phyloP scores from a whole-genome alignment of 2,888 invertebrate species.

The Aporophyla lueneburgensis region DNA sequence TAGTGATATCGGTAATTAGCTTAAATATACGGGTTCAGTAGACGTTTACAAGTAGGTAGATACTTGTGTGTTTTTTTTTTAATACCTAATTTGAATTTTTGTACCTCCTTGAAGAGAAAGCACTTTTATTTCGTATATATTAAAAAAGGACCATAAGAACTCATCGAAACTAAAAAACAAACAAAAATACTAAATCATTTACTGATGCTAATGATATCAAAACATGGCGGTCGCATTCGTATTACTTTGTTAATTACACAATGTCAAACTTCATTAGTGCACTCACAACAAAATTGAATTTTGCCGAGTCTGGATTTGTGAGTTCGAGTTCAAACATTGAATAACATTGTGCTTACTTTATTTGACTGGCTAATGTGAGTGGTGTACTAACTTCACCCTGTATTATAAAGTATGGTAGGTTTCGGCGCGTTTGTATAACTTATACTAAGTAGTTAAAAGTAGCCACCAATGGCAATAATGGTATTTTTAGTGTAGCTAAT shows the following conservation, averaged over 20 bases:
- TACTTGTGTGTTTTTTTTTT: background rate
- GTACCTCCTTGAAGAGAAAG: background rate
- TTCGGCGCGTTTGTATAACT: background rate
- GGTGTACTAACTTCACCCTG: background rate
- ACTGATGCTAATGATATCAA: conserved; percentile 65
- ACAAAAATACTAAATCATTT: conserved; percentile 25
- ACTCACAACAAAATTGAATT: conserved; percentile 53
- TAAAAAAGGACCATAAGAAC: background rate
- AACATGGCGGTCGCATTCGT: conserved; percentile 54
- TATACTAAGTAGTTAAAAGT: background rate
- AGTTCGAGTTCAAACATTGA: conserved; percentile 51
- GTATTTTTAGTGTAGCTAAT: no score
- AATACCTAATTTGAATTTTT: background rate
- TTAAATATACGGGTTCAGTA: no score
- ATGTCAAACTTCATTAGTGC: conserved; percentile 62
- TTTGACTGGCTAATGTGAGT: conserved; percentile 39
- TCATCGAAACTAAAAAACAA: conserved; percentile 24
- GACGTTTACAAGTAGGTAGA: no score
- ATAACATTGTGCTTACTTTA: conserved; percentile 39
- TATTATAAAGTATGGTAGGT: background rate
- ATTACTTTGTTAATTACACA: conserved; percentile 57
- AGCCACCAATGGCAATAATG: background rate
- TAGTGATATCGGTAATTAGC: background rate
- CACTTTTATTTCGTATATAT: background rate
- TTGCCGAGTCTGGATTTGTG: conserved; percentile 34